Conservation (phyloP, 2,888 invertebrate species). For the Agrotis segetum region DNA sequence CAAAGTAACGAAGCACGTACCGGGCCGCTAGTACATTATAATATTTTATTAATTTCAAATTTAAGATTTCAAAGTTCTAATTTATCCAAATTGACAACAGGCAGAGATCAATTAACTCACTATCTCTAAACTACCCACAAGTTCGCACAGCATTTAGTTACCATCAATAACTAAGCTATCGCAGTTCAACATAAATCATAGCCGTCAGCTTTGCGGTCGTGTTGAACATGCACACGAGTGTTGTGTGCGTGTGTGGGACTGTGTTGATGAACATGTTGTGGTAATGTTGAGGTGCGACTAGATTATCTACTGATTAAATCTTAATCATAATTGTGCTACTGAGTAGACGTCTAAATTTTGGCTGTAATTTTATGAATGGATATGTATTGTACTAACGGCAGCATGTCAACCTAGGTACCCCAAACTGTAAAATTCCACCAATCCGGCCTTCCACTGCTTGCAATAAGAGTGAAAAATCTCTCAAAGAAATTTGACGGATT, state of each 20-base stretch:
- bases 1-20: too few relatives aligned
- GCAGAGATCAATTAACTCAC: constrained; percentile 13
- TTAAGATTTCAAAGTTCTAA: neutral
- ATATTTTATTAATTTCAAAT: too few relatives aligned
- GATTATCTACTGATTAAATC: constrained; percentile 26
- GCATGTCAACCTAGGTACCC: too few relatives aligned
- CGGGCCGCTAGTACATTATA: too few relatives aligned
- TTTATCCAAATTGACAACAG: neutral
- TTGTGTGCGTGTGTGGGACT: constrained; percentile 39
- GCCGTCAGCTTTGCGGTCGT: constrained; percentile 55
- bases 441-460: too few relatives aligned
- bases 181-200: constrained; percentile 59
- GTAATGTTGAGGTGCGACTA: constrained; percentile 9
- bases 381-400: too few relatives aligned
- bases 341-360: neutral
- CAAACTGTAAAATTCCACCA: too few relatives aligned
- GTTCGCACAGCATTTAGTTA: constrained; percentile 39
- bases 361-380: neutral
- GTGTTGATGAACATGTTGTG: constrained; percentile 30
- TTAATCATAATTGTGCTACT: neutral
- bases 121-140: constrained; percentile 17
- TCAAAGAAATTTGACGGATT: too few relatives aligned
- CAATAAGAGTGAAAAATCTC: too few relatives aligned
- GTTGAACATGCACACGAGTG: constrained; percentile 52
- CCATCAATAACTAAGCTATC: constrained; percentile 49